Evolutionary conservation across 1,140 invertebrate species (phyloP), one percentile per base, ranked within the genome.

Genomic region (Frieseomelitta varia): DNA sequence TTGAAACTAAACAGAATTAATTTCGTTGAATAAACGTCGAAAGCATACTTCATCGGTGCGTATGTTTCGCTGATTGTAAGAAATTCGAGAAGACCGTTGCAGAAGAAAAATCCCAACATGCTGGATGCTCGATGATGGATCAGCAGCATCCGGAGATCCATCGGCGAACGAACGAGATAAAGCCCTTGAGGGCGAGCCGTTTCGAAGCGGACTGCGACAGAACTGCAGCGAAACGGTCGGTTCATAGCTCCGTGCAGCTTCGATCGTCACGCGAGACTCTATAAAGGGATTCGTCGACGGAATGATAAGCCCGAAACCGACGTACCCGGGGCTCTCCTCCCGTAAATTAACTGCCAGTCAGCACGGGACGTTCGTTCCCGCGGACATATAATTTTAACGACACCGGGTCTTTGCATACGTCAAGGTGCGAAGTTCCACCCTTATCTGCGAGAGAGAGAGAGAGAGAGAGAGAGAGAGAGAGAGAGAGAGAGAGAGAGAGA

Each of bases 311-410:
- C 75, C 51, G 63, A 55, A 67, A 83, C 80, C 39, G 77, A 63
- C 61, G 63, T 87, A 51, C n/a, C 34, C 72, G 24, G 74, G 39
- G 69, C 58, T 67, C 24, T 39, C 17, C 51, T 71, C 56, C 78
- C 69, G 85, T 84, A 87, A 87, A 87, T 87, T 87, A 87, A 83
- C 68, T 79, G 80, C 79, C 79, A 79, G 61, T 86, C 73, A 80
- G 53, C 39, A 47, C 69, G 21, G n/a, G 27, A 15, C 79, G 69
- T 51, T 67, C 56, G 21, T n/a, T 47, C 39, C 39, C n/a, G 34
- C 39, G 15, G 21, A 24, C 73, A 34, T 76, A 78, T 67, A 78
- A 82, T 85, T 81, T 87, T 85, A 85, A 85, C 56, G 75, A 85
- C 55, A 67, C 47, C 8, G 27, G 21, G 27, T 51, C 63, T 61